Base-by-base conservation (phyloP, 2,113 vertebrate species). In the Syrrhaptes paradoxus region DNA sequence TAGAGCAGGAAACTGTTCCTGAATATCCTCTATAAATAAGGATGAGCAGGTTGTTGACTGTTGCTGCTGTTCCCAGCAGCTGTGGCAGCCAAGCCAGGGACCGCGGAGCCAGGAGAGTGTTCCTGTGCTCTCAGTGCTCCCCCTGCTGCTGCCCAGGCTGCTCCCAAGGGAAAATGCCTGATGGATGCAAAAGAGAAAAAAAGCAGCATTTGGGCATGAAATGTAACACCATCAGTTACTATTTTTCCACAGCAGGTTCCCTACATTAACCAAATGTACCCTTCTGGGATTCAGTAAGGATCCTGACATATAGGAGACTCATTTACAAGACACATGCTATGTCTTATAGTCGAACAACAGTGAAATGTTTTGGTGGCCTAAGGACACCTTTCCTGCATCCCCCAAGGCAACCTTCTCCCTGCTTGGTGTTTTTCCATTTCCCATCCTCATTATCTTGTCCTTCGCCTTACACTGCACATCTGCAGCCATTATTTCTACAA, bases 91-190 rank as follows among this genome's bases (percentile, higher is more conserved):
- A 34, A 66, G 58, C 10, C 55, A 70, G 31, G 28, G 36, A 57
- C 13, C 2, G 28, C 2, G 0, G 58, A 65, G 49, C 62, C 3
- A 2, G 75, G 63, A 75, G 4, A 29, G 43, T 15, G 14, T 54
- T 96, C 49, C 52, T 61, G 71, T 32, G 87, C 77, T 77, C 84
- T n/a, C 84, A 81, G 65, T 81, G 68, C 91, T 96, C 94, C 93
- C 90, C 61, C 91, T 95, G 73, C 89, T 86, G 94, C 80, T 89
- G 57, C 86, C 77, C 76, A 34, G 32, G 18, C 57, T 65, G 41
- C n/a, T 71, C 77, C 43, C 55, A 36, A 31, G 10, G 41, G 68
- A 77, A 92, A 89, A 72, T 2, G 9, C 54, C 45, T 7, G 38
- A 83, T 9, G 10, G 45, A 74, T 22, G 14, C 32, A 46, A 38